phyloP scores from a whole-genome alignment of 2,797 vertebrate genomes.

The Callimico goeldii region DNA sequence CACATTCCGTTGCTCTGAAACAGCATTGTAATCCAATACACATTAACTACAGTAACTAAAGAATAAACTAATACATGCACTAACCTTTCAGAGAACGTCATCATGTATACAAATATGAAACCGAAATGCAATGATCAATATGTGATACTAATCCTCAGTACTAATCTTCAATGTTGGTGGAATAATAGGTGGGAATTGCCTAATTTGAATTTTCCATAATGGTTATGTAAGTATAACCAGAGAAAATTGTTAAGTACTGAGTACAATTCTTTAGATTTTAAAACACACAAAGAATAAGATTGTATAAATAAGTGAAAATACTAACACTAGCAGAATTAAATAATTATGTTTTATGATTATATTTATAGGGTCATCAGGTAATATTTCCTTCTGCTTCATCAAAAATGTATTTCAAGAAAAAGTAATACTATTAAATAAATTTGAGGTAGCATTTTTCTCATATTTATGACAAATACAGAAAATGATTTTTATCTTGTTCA shows the following conservation, averaged over 20 bases:
- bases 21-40: not conserved
- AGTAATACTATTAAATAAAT: not conserved
- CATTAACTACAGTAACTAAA: not conserved
- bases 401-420: not conserved
- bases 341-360: not conserved
- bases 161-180: not conserved
- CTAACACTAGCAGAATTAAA: not conserved
- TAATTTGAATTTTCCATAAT: not conserved
- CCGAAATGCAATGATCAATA: not conserved
- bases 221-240: not conserved
- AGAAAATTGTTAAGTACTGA: not conserved
- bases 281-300: not conserved
- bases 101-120: not conserved
- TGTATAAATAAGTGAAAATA: not conserved
- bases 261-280: not conserved
- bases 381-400: not conserved
- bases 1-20: not conserved
- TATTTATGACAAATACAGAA: not conserved
- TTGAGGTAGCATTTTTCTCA: not conserved
- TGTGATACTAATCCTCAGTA: not conserved
- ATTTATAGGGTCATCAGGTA: not conserved
- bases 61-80: not conserved
- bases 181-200: not conserved
- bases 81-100: not conserved
- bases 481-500: not conserved